Evolutionary conservation across 30 jellyfish, hydroid and myxozoan genomes (phyloP), one percentile per base, ranked within the genome.

Genomic region (Morbakka virulenta): DNA sequence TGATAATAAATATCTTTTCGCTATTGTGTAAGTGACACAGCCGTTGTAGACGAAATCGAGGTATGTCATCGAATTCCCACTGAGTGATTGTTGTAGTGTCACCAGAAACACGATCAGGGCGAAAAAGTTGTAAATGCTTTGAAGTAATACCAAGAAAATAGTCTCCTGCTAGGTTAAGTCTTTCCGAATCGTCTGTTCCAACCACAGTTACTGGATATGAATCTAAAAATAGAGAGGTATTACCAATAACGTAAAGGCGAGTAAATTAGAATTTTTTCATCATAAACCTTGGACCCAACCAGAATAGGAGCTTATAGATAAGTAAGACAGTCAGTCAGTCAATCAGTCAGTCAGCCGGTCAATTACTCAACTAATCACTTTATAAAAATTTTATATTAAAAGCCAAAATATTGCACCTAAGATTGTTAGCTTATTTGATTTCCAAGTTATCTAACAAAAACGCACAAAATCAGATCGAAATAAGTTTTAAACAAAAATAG

Each of bases 61-160:
- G 98, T 0, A 91, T 91, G 41, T 91, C 96, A 30, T 91, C 98
- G 27, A 91, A 57, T 32, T 91, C 91, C 98, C 98, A 91, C 71
- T 77, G 80, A 17, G 75, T 67, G 0, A 35, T 68, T 4, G 69
- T 35, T 6, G 29, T 32, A 21, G 64, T 50, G 9, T 34, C 0
- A 24, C 9, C 28, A n/a, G 28, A 9, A 17, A 28, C 65, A 47
- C 68, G 25, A 13, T 75, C 82, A 52, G 72, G 87, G 35, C 80
- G 91, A 50, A 34, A 84, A 26, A 91, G 67, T 35, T 47, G 83
- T 28, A 91, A 34, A 52, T 79, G 95, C 51, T 91, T 89, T 0
- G 95, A 80, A n/a, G 96, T 76, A 34, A 91, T 82, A 26, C 87
- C 62, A 30, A 91, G 79, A 36, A 83, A 69, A 70, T 69, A 91